Percentiles rank a stretch among this genome's conserved stretches.
Conservation (phyloP, 2,888 invertebrate genomes). For the Mythimna loreyi region DNA sequence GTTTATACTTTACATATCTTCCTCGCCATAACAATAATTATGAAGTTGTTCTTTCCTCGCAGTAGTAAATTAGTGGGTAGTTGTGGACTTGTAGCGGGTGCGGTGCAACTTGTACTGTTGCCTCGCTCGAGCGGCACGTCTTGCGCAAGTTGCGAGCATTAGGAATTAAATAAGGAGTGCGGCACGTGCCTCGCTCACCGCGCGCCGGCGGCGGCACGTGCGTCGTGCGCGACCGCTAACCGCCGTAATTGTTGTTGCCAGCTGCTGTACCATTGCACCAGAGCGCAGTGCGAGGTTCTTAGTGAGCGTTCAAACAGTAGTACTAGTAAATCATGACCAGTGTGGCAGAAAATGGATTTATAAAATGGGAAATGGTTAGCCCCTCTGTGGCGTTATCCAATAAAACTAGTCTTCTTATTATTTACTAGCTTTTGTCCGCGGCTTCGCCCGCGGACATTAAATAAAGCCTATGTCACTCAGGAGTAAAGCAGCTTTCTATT, state of each 20-base stretch:
- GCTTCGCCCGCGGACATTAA: no score
- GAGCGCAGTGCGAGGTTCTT: not conserved
- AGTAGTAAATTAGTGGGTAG: conserved; percentile 9
- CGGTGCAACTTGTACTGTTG: conserved; percentile 14
- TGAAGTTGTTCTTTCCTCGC: conserved; percentile 7
- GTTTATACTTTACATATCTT: not conserved
- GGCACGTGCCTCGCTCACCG: conserved; percentile 50
- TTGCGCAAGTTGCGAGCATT: conserved; percentile 37
- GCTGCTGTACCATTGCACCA: conserved; percentile 17
- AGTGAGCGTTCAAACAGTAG: not conserved
- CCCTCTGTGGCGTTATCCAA: no score
- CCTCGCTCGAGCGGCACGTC: conserved; percentile 40
- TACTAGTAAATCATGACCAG: not conserved
- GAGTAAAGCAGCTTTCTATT: no score
- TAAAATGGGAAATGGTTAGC: not conserved
- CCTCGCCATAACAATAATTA: conserved; percentile 9
- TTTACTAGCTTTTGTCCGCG: no score
- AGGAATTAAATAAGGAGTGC: conserved; percentile 57
- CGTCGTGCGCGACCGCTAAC: conserved; percentile 24
- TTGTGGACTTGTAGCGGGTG: not conserved
- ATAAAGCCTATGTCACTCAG: no score
- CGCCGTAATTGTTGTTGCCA: conserved; percentile 30
- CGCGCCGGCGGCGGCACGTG: conserved; percentile 24
- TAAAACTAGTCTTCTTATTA: no score
- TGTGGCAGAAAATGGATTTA: not conserved